phyloP scores from a whole-genome alignment of 2,113 vertebrate species.

The Chamaea fasciata region DNA sequence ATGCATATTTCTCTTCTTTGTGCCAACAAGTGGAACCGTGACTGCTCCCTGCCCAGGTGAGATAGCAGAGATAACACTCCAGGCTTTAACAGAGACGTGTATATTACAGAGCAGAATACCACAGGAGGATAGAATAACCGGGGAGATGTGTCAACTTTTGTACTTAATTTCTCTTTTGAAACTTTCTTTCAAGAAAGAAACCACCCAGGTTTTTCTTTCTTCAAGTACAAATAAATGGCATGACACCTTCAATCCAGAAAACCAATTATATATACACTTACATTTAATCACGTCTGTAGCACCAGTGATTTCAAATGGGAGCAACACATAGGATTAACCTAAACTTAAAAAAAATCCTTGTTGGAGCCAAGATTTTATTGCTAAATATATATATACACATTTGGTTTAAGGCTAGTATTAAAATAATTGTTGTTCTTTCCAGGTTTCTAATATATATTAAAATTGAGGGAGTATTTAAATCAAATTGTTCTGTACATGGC shows the following conservation, averaged over 20 bases:
- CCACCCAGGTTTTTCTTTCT: neutral
- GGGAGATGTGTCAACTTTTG: neutral
- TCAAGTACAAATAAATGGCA: neutral
- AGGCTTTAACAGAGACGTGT: neutral
- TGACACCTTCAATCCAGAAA: neutral
- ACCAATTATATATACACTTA: neutral
- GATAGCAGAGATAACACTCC: neutral
- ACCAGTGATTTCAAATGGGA: neutral
- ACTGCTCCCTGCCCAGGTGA: neutral
- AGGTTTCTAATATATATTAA: constrained; percentile 26
- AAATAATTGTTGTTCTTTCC: neutral
- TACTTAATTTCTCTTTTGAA: neutral
- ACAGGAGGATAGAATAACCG: neutral
- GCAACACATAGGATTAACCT: neutral
- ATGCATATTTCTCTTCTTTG: neutral
- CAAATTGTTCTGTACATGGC: neutral
- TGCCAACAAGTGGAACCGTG: neutral
- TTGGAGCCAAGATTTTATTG: neutral
- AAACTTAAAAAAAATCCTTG: neutral
- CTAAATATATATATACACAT: neutral
- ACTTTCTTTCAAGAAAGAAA: neutral
- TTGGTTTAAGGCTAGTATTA: neutral
- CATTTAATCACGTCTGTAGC: neutral
- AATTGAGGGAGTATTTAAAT: neutral
- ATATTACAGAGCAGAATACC: neutral